A percentile compares a stretch with the other conserved stretches of the same genome.
These are phyloP conservation scores for Sweltsa coloradensis DNA, from an alignment of 1,140 invertebrate species.

Conservation along the genomic window DNA sequence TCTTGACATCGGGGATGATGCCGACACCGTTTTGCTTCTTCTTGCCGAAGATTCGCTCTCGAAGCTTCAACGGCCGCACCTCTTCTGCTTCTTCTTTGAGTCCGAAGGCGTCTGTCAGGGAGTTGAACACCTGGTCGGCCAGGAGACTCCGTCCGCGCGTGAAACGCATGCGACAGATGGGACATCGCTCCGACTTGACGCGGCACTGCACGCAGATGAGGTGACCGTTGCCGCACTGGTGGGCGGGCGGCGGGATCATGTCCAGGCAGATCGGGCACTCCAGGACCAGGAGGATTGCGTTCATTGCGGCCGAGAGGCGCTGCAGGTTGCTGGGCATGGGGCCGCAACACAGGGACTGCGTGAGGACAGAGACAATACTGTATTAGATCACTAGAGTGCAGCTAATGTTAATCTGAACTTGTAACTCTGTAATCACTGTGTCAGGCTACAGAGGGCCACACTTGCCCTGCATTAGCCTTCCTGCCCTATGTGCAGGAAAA, in stretches of 20 bases:
- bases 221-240: conserved; percentile 53
- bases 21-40: conserved; percentile 11
- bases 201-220: conserved; percentile 47
- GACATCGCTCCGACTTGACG: conserved; percentile 41
- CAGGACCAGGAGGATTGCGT: conserved; percentile 35
- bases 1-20: not conserved
- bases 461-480: no score
- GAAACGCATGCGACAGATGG: conserved; percentile 41
- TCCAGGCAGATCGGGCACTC: conserved; percentile 52
- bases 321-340: conserved; percentile 37
- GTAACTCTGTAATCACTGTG: no score
- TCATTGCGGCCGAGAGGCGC: conserved; percentile 34
- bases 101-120: conserved; percentile 33
- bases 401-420: no score
- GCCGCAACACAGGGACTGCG: conserved; percentile 35
- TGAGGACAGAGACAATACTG: no score
- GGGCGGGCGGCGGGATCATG: conserved; percentile 44
- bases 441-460: no score
- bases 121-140: conserved; percentile 39
- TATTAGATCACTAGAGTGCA: no score
- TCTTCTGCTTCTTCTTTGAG: conserved; percentile 12
- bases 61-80: conserved; percentile 19
- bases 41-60: conserved; percentile 25
- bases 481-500: no score
- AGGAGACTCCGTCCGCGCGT: conserved; percentile 39